Base-by-base conservation (phyloP, 2,888 invertebrate species). In the Orthosia incerta region DNA sequence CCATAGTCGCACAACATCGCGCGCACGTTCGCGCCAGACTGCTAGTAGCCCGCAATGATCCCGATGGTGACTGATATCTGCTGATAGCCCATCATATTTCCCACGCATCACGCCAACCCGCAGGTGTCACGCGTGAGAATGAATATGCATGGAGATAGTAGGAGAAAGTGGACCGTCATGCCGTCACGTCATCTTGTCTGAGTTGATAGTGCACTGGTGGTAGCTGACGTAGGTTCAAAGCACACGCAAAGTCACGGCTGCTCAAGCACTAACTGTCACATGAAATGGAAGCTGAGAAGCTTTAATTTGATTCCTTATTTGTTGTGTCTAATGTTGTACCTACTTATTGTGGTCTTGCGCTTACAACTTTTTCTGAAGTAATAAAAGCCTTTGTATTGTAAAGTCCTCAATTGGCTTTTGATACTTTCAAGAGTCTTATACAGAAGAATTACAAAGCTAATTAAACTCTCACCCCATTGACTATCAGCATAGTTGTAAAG, bases 141-240 rank as follows among this genome's bases (percentile, higher is more conserved):
- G 86, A 86, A 88, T 89, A 90, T 90, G 82, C 87, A 88, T 83
- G 55, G 23, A 74, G 77, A 78, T 79, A 79, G 57, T 67, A 46
- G 59, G 75, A 74, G 79, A 81, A 85, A 71, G 75, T 73, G 60
- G 61, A 64, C n/a, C 63, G 23, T 20, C 55, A 63, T 55, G 16
- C 57, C 48, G 12, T 4, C 31, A 68, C 48, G 46, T 23, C 55
- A 31, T 5, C 59, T 3, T n/a, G 39, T n/a, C 15, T 60, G 20
- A 7, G 60, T 20, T 15, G 20, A 20, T 45, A 57, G 39, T 18
- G 18, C 39, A n/a, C 20, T 3, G 3, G 11, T n/a, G 20, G 9
- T 15, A 45, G 55, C 16, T 39, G 39, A 45, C 39, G 31, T 18
- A 5, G 15, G 15, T 1, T 59, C 39, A n/a, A 59, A 45, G 16